phyloP scores from a whole-genome alignment of 2,113 vertebrate species.

The Thamnaconus septentrionalis region DNA sequence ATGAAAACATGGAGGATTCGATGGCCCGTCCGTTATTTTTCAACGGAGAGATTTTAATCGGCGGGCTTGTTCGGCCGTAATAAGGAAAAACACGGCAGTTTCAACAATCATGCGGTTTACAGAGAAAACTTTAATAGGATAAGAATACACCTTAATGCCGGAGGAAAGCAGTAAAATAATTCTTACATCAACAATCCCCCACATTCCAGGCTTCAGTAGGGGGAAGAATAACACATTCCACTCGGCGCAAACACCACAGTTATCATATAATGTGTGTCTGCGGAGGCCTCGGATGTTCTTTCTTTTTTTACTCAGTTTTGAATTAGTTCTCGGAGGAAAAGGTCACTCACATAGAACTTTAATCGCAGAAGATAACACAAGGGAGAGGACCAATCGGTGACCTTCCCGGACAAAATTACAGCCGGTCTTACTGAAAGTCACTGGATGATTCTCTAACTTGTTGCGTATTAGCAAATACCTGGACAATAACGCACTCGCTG shows the following conservation, averaged over 20 bases:
- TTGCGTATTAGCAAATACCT: conserved; percentile 2
- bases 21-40: conserved; percentile 8
- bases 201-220: conserved; percentile 34
- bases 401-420: not conserved
- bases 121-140: conserved; percentile 28
- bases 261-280: conserved; percentile 33
- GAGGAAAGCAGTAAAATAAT: conserved; percentile 24
- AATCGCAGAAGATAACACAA: not conserved
- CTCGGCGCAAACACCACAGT: conserved; percentile 26
- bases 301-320: conserved; percentile 5
- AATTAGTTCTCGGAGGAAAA: conserved; percentile 18
- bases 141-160: conserved; percentile 20
- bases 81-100: conserved; percentile 5
- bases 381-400: not conserved
- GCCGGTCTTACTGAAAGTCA: not conserved
- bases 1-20: conserved; percentile 19
- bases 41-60: conserved; percentile 31
- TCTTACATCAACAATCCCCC: conserved; percentile 48
- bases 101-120: conserved; percentile 5
- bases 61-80: not conserved
- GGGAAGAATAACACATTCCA: conserved; percentile 46
- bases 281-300: conserved; percentile 5
- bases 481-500: not conserved
- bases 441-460: conserved; percentile 1
- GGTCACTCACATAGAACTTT: conserved; percentile 6